Base-by-base conservation (phyloP, 1,140 invertebrate species). In the Sogatella furcifera region DNA sequence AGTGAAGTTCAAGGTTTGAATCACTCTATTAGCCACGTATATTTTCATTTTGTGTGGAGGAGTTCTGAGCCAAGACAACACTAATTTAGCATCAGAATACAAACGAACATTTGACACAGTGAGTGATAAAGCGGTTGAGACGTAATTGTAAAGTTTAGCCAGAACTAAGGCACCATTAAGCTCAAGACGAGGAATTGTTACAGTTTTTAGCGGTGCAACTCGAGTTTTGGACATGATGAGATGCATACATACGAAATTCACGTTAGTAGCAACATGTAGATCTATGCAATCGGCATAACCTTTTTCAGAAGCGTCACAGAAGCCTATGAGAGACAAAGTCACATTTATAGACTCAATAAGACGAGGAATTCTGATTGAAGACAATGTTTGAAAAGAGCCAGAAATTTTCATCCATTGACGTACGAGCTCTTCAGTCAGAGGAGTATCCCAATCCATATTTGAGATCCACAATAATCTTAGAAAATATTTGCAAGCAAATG, bases 21-120 rank as follows among this genome's bases (percentile, higher is more conserved):
- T 57, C 0, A 74, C 70, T 52, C 73, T 55, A 63, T 78, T 73
- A 0, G 60, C 67, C 1, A 76, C 72, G 65, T 71, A 76, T 0
- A 66, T 67, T 65, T 75, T 71, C 60, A 69, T 67, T 24, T 57
- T 55, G n/a, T 60, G 52, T 3, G 70, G 63, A n/a, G 65, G 21
- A 17, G 44, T n/a, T 22, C 62, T 57, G 2, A 76, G 63, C 73
- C 74, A 77, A 3, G 65, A 31, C 11, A 76, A 54, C 1, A 68
- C 68, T 14, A 75, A 68, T 6, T 60, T 69, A 0, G 73, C 76
- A 65, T 77, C 74, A 5, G 68, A 66, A 57, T 64, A 70, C 24
- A 57, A 55, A 15, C 19, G 19, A 13, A 15, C n/a, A n/a, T 5
- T 19, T n/a, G 5, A 46, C n/a, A 46, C 44, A 46, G n/a, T n/a